Conservation (phyloP, 2,797 vertebrate genomes). For the Liparis tanakae region DNA sequence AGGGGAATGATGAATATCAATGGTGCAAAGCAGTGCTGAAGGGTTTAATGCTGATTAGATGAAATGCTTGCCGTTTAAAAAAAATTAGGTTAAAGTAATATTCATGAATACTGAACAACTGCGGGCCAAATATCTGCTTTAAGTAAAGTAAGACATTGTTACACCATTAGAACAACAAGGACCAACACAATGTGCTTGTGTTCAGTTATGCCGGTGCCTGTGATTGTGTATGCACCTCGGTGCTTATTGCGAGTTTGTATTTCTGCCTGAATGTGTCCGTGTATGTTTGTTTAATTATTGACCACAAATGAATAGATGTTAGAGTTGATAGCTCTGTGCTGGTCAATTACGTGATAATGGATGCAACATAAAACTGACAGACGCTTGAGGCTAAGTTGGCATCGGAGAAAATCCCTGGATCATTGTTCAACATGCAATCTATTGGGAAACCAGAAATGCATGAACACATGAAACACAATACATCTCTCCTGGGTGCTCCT, state of each 20-base stretch:
- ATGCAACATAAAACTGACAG: conserved; percentile 46
- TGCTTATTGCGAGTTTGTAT: neutral
- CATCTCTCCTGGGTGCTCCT: neutral
- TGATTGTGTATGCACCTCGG: neutral
- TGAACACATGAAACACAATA: neutral
- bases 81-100: neutral
- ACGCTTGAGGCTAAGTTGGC: conserved; percentile 8
- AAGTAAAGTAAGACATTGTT: neutral
- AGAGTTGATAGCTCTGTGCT: conserved; percentile 23
- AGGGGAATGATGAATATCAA: neutral
- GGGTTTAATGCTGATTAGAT: conserved; percentile 13
- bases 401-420: conserved; percentile 26
- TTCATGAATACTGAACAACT: conserved; percentile 5
- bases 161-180: conserved; percentile 32
- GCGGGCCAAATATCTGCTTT: neutral
- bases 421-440: conserved; percentile 19
- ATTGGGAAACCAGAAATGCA: conserved; percentile 10
- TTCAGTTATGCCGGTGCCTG: conserved; percentile 1
- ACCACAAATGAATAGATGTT: conserved; percentile 16
- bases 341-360: conserved; percentile 43
- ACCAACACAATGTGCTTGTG: conserved; percentile 11
- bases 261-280: neutral
- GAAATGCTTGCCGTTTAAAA: neutral
- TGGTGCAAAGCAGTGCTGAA: neutral
- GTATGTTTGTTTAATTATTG: neutral